Percentiles rank a stretch among this genome's conserved stretches.
These are phyloP conservation scores for Drosophila pachea DNA, from an alignment of 1,140 invertebrate genomes.

Conservation along the genomic window DNA sequence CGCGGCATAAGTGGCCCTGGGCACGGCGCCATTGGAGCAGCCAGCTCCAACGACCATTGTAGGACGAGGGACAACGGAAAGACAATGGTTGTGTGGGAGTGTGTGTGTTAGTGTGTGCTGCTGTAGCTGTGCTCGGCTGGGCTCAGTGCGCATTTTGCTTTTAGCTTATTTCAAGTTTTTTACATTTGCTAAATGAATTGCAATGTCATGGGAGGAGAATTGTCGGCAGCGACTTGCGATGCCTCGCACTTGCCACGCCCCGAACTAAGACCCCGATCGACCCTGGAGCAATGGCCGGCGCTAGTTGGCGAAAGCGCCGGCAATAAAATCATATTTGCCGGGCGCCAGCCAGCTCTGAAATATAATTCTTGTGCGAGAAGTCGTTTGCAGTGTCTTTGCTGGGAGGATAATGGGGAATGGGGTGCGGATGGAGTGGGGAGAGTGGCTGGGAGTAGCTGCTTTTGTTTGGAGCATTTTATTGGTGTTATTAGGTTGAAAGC, in stretches of 20 bases:
- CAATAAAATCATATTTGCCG: slow-evolving; percentile 78
- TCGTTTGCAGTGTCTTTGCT: slow-evolving; percentile 57
- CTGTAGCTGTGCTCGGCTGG: slow-evolving; percentile 11
- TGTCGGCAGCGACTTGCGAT: slow-evolving; percentile 25
- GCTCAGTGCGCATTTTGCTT: slow-evolving; percentile 32
- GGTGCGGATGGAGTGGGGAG: not conserved
- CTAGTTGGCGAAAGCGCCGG: slow-evolving; percentile 45
- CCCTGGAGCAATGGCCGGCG: slow-evolving; percentile 50
- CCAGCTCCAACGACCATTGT: slow-evolving; percentile 4
- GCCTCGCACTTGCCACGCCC: slow-evolving; percentile 12
- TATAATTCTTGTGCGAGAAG: slow-evolving; percentile 68
- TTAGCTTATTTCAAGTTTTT: slow-evolving; percentile 56
- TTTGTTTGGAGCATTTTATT: slow-evolving; percentile 65
- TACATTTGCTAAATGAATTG: slow-evolving; percentile 78
- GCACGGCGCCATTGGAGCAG: slow-evolving; percentile 58
- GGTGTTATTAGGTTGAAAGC: slow-evolving; percentile 76
- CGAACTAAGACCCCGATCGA: slow-evolving; percentile 7
- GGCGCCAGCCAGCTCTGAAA: slow-evolving; percentile 64
- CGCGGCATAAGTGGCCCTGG: slow-evolving; percentile 54
- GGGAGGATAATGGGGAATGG: not conserved
- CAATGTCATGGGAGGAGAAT: slow-evolving; percentile 66
- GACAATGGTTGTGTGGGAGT: too few relatives aligned
- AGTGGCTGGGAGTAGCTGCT: slow-evolving; percentile 19
- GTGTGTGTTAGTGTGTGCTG: not conserved
- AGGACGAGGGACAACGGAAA: slow-evolving; percentile 35